Conservation (phyloP, 2,113 vertebrate species). For the Vireo altiloquus region DNA sequence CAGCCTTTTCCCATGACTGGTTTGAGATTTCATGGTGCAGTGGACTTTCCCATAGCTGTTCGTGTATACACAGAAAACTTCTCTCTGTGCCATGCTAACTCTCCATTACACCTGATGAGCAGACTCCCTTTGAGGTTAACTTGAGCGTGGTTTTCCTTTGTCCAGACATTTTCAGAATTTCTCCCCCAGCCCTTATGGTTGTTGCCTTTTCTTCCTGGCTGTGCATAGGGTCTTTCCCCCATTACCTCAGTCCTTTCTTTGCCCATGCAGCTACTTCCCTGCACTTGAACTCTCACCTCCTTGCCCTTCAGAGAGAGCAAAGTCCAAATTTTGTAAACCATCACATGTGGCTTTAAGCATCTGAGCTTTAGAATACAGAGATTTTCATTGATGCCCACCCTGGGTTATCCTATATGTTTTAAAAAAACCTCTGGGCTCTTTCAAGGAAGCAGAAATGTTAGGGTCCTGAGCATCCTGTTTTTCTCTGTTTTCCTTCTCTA, state of each 20-base stretch:
- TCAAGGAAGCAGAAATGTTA: not conserved
- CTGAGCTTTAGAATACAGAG: not conserved
- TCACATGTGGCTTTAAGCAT: not conserved
- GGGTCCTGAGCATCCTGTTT: not conserved
- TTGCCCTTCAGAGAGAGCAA: not conserved
- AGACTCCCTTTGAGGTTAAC: not conserved
- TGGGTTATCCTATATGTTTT: not conserved
- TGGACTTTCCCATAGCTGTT: not conserved
- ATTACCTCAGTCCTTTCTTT: not conserved
- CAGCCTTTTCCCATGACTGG: not conserved
- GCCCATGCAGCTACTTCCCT: not conserved
- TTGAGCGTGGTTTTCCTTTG: not conserved
- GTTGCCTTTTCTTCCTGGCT: not conserved
- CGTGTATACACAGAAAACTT: not conserved
- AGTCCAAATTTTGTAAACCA: not conserved
- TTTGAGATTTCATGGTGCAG: not conserved
- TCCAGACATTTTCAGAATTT: not conserved
- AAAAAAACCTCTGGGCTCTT: not conserved
- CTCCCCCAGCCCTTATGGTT: not conserved
- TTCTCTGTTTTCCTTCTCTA: not conserved
- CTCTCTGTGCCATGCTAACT: not conserved
- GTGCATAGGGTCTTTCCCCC: fast-evolving
- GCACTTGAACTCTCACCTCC: not conserved
- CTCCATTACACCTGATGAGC: not conserved
- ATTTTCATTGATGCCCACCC: not conserved